Evolutionary conservation across 2,797 vertebrate genomes (phyloP), one percentile per base, ranked within the genome.

Genomic region (Lepilemur ruficaudatus): DNA sequence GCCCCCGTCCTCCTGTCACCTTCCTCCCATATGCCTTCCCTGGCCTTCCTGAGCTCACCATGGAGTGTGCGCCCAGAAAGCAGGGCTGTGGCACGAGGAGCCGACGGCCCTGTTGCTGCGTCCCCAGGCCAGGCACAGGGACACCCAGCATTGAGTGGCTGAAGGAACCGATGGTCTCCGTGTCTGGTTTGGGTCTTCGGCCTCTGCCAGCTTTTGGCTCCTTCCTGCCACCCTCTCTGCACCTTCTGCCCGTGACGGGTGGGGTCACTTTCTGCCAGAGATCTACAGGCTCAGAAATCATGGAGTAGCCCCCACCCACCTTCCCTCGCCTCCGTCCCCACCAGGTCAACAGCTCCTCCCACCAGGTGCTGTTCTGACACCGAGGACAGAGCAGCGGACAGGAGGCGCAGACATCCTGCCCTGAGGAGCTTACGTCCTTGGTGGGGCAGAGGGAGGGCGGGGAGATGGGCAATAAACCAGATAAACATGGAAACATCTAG

Each of bases 241-340:
- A 43, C 50, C 38, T 91, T 73, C 43, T 89, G 43, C n/a, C 73
- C 52, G 15, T 4, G 7, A 32, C 1, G 1, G 10, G 4, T 43
- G 28, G 35, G 12, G 11, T 41, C 14, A 5, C 30, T 32, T 63
- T 23, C n/a, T 38, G 4, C 57, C n/a, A 41, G 35, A 75, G 17
- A 57, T 28, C 50, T 15, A 28, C 3, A 38, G 50, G 11, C 52
- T 96, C 83, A 61, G 46, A 55, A 50, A 20, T 92, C 48, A 41
- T 25, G 12, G 55, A 55, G 25, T 7, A 5, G 4, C 41, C 1
- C 12, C 4, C 4, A 12, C 3, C 0, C 0, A 0, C n/a, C 18
- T 43, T 78, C 55, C 30, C 30, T 4, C 6, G 8, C 25, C 48
- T 32, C 46, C 69, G 25, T 35, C 41, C 46, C 6, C 10, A 75